A percentile compares a stretch with the other conserved stretches of the same genome.
These are phyloP conservation scores for Crenuchus spilurus DNA, from an alignment of 2,797 vertebrate species.

Conservation along the genomic window DNA sequence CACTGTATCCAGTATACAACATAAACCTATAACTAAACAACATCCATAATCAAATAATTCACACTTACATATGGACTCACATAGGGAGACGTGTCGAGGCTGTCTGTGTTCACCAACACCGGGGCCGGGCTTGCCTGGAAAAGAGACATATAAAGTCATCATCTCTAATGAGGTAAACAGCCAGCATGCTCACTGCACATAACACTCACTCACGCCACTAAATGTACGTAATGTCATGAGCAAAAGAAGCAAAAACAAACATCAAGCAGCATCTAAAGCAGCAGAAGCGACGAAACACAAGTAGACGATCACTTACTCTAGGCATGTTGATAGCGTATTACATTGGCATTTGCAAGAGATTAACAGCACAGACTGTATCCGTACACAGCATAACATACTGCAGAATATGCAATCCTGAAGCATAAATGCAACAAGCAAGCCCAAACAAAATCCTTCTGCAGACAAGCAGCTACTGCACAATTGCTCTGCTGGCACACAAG, in stretches of 20 bases:
- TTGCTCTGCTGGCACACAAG: slow-evolving; percentile 30
- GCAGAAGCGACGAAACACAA: slow-evolving; percentile 6
- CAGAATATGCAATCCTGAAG: slow-evolving; percentile 46
- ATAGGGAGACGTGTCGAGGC: slow-evolving; percentile 88
- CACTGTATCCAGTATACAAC: too few relatives aligned
- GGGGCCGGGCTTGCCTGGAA: slow-evolving; percentile 95
- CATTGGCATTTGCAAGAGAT: slow-evolving; percentile 74
- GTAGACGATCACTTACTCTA: slow-evolving; percentile 71
- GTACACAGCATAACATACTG: slow-evolving; percentile 73
- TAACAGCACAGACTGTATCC: slow-evolving; percentile 67
- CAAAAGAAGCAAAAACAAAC: background rate
- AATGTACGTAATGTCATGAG: background rate
- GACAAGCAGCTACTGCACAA: slow-evolving; percentile 34
- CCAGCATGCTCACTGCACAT: slow-evolving; percentile 22
- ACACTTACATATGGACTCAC: slow-evolving; percentile 78
- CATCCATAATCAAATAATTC: background rate
- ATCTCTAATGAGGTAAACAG: slow-evolving; percentile 4
- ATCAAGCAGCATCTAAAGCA: slow-evolving; percentile 22
- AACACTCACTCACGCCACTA: slow-evolving; percentile 1
- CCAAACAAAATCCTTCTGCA: slow-evolving; percentile 39
- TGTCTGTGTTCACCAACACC: slow-evolving; percentile 93
- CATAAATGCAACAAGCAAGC: slow-evolving; percentile 49
- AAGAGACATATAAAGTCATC: slow-evolving; percentile 46
- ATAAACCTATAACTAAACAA: too few relatives aligned
- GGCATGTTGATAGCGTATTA: slow-evolving; percentile 79